Base-by-base conservation (phyloP, 2,888 invertebrate species). In the Calameuta idolon region DNA sequence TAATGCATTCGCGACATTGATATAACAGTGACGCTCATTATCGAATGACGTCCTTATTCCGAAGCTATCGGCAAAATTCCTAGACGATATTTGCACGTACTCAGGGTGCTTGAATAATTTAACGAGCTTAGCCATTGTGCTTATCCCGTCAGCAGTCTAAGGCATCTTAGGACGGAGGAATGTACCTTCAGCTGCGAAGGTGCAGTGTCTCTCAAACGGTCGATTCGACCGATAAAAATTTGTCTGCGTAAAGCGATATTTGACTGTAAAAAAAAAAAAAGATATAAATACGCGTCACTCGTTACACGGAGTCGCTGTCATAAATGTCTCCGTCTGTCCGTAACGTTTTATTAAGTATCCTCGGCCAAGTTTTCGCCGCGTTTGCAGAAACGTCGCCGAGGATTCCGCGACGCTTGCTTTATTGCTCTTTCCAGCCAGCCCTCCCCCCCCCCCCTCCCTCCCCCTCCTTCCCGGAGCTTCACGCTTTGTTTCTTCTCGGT, bases 61-160 rank as follows among this genome's bases (percentile, higher is more conserved):
- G 23, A 55, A 55, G 9, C 55, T 55, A 55, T 55, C 55, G 23
- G 55, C 23, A 23, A 55, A 71, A 33, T 71, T 71, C 23, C 31
- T 34, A 71, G 31, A 71, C 71, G 71, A 71, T 71, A 71, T 71
- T 71, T 71, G 71, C 71, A 71, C 71, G 71, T 34, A 31, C 33
- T 9, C 71, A 34, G 0, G 71, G 71, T 71, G 71, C 71, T 34
- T 34, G 71, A 71, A 71, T 71, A 71, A 71, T 71, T 31, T 71
- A 71, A 71, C 71, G 71, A 55, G 55, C 55, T 55, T 55, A 55
- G 23, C 55, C 55, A 55, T 55, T 55, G 55, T 55, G 55, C 55
- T 55, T 55, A 23, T 55, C 55, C 55, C 55, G 55, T 55, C 23
- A 23, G 55, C 55, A 55, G 55, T 55, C 55, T 55, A 55, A 55